Evolutionary conservation across 92 coral and sea anemone genomes (phyloP).

Genomic region (Epizoanthus illoricatus): DNA sequence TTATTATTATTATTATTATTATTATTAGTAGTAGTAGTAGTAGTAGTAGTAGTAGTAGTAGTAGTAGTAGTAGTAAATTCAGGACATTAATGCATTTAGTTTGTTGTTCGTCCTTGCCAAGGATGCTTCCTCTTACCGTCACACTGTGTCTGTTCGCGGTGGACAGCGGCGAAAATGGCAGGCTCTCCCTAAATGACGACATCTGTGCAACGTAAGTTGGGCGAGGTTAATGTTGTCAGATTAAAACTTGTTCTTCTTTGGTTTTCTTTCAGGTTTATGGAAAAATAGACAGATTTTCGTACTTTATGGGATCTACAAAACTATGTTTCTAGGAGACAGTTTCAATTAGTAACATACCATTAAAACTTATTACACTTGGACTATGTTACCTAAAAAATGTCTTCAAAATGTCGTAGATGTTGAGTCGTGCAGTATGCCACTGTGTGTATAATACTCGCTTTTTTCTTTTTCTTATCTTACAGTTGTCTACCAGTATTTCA

Average conservation of each 20-base stretch:
- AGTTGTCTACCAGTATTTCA: slow-evolving; percentile 75
- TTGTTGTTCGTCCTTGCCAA: slow-evolving; percentile 13
- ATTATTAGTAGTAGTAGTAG: too few relatives aligned
- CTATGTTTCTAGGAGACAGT: too few relatives aligned
- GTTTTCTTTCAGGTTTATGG: background rate
- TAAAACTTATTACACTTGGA: too few relatives aligned
- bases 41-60: too few relatives aligned
- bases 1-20: too few relatives aligned
- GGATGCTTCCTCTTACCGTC: slow-evolving; percentile 58
- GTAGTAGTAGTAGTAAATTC: too few relatives aligned
- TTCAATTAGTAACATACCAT: too few relatives aligned
- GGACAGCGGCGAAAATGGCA: slow-evolving; percentile 62
- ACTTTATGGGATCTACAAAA: background rate
- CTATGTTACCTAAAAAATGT: too few relatives aligned
- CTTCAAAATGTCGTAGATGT: too few relatives aligned
- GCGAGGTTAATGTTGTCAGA: too few relatives aligned
- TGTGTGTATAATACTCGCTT: too few relatives aligned
- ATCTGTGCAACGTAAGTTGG: slow-evolving; percentile 66
- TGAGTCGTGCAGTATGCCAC: too few relatives aligned
- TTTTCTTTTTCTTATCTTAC: background rate
- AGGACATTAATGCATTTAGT: background rate
- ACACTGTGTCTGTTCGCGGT: slow-evolving; percentile 61
- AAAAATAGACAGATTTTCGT: background rate
- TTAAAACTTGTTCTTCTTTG: background rate
- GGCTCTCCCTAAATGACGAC: slow-evolving; percentile 61